These are phyloP conservation scores for Nephrotoma flavescens DNA, from an alignment of 2,888 invertebrate genomes.

Conservation along the genomic window DNA sequence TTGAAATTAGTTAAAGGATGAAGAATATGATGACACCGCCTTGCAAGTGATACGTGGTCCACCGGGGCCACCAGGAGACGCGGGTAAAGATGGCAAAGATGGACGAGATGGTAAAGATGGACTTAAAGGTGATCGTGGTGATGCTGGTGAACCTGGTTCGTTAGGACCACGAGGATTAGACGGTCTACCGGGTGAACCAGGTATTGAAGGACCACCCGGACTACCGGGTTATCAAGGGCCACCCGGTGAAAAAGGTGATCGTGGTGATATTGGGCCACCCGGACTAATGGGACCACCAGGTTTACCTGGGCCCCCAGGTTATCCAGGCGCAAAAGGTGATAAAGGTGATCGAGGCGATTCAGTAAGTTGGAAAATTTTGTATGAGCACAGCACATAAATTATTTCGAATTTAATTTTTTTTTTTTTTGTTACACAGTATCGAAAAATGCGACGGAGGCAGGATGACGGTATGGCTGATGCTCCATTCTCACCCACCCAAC, in stretches of 20 bases:
- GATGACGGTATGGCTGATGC: constrained; percentile 33
- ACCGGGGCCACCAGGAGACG: constrained; percentile 49
- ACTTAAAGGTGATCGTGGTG: constrained; percentile 39
- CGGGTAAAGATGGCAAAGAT: constrained; percentile 34
- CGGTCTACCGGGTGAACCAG: constrained; percentile 63
- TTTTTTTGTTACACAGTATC: constrained; percentile 22
- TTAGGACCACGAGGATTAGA: constrained; percentile 59
- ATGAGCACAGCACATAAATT: not conserved
- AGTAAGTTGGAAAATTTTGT: constrained; percentile 41
- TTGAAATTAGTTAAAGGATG: constrained; percentile 28
- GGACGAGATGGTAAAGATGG: constrained; percentile 35
- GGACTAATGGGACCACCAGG: constrained; percentile 92
- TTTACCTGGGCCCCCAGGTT: constrained; percentile 64
- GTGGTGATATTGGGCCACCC: constrained; percentile 81
- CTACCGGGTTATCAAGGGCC: constrained; percentile 61
- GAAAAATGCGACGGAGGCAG: constrained; percentile 33
- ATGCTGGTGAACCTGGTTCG: constrained; percentile 54
- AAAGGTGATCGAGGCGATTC: constrained; percentile 89
- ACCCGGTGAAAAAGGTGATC: constrained; percentile 74
- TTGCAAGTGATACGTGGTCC: constrained; percentile 45
- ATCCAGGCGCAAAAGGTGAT: constrained; percentile 79
- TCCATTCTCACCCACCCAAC: constrained; percentile 27
- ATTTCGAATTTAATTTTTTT: not conserved
- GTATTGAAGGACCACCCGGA: constrained; percentile 78
- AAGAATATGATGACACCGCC: constrained; percentile 32